These are phyloP conservation scores for Pachycephala philippinensis DNA, from an alignment of 2,113 vertebrate genomes.

Conservation along the genomic window DNA sequence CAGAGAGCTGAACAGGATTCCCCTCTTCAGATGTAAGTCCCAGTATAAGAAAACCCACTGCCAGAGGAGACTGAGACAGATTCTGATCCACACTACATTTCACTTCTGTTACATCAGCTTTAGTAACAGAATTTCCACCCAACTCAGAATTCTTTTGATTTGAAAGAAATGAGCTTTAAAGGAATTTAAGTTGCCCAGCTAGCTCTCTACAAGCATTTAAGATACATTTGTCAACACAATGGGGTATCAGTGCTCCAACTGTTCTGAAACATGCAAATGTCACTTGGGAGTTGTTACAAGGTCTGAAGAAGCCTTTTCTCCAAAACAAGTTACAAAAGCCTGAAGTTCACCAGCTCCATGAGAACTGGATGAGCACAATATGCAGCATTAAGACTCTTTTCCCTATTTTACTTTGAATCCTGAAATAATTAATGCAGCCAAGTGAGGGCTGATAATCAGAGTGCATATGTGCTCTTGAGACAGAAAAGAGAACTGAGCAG, in stretches of 20 bases:
- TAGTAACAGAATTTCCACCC: background rate
- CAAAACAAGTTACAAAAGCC: background rate
- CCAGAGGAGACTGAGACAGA: background rate
- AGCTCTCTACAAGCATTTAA: background rate
- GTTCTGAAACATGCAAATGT: background rate
- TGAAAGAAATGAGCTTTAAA: background rate
- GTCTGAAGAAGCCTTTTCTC: background rate
- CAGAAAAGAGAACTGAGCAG: background rate
- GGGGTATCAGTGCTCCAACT: background rate
- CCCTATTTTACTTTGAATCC: background rate
- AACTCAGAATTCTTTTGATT: background rate
- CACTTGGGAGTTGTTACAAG: background rate
- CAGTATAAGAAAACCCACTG: background rate
- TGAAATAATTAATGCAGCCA: background rate
- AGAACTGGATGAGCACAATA: background rate
- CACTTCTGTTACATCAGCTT: background rate
- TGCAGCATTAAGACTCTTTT: background rate
- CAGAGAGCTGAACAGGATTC: background rate
- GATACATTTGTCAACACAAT: background rate
- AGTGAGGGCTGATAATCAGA: background rate
- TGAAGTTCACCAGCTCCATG: background rate
- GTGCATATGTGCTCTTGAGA: background rate
- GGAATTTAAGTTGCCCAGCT: background rate
- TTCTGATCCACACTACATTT: background rate
- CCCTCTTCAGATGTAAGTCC: background rate